Base-by-base conservation (phyloP, 2,888 invertebrate genomes). In the Conchocele bisecta region DNA sequence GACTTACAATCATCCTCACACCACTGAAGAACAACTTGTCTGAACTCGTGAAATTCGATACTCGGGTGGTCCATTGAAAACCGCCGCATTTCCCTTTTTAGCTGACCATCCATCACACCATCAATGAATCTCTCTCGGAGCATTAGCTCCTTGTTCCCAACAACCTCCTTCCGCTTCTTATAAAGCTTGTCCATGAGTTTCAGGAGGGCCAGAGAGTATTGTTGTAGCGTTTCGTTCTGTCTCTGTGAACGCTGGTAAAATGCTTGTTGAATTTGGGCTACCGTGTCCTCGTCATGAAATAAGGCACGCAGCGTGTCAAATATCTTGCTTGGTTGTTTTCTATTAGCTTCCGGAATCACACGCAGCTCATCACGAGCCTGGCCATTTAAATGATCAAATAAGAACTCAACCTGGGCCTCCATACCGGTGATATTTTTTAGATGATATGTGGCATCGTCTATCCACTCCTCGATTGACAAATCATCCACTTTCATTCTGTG, bases 221-320 rank as follows among this genome's bases (percentile, higher is more conserved):
- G 50, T 26, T 69, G 63, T 28, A 69, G 22, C 6, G 63, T 41
- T 57, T 69, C 69, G 22, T 31, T 37, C 13, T 41, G n/a, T 35
- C 37, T 50, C 26, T 69, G 63, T 29, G 44, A 41, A 13, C 63
- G 13, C 22, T 68, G 68, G 22, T 41, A 57, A 57, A 61, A 68
- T 13, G 11, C 11, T 28, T 68, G 68, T 42, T 61, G 63, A 28
- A 69, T 41, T 41, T 57, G 57, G 17, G 51, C 51, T 33, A 68
- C 53, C 37, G 51, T 63, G 20, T 69, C 63, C 1, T 20, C 53
- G 39, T 56, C 51, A 22, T 61, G 56, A 51, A 57, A 69, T 13
- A 57, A 15, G 24, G 22, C 17, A 15, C 42, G 22, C 9, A 63
- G 20, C 15, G 44, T 48, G n/a, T 39, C 9, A 15, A 63, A 58